phyloP scores from a whole-genome alignment of 1,140 invertebrate genomes.

The Zaprionus inermis region DNA sequence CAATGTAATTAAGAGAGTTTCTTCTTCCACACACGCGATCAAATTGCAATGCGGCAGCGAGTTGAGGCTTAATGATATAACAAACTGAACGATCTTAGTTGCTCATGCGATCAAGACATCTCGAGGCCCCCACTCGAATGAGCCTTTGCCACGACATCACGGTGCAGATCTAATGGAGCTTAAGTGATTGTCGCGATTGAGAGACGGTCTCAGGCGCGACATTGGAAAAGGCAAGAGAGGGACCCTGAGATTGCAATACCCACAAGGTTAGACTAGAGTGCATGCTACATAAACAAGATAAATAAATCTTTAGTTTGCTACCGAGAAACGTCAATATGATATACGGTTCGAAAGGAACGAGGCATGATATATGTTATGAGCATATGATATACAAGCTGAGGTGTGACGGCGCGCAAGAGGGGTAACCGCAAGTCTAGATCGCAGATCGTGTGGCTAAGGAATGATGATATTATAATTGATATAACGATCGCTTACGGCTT shows the following conservation, averaged over 20 bases:
- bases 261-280: constrained; percentile 32
- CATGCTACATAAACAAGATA: constrained; percentile 18
- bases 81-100: constrained; percentile 72
- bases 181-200: neutral
- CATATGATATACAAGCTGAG: no score
- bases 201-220: neutral
- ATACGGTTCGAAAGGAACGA: neutral
- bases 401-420: no score
- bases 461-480: neutral
- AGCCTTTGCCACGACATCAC: constrained; percentile 41
- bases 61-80: constrained; percentile 68
- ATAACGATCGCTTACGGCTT: constrained; percentile 14
- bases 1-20: constrained; percentile 61
- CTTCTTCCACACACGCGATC: constrained; percentile 58
- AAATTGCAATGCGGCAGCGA: constrained; percentile 29
- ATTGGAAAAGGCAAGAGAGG: constrained; percentile 7
- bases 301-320: constrained; percentile 9
- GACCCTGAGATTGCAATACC: constrained; percentile 23
- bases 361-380: neutral
- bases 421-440: constrained; percentile 4
- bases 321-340: constrained; percentile 1
- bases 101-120: constrained; percentile 43
- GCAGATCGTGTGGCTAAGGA: neutral
- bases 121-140: constrained; percentile 18
- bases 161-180: neutral